These are phyloP conservation scores for Drosophila buzzatii DNA, from an alignment of 2,888 invertebrate species.

Conservation along the genomic window DNA sequence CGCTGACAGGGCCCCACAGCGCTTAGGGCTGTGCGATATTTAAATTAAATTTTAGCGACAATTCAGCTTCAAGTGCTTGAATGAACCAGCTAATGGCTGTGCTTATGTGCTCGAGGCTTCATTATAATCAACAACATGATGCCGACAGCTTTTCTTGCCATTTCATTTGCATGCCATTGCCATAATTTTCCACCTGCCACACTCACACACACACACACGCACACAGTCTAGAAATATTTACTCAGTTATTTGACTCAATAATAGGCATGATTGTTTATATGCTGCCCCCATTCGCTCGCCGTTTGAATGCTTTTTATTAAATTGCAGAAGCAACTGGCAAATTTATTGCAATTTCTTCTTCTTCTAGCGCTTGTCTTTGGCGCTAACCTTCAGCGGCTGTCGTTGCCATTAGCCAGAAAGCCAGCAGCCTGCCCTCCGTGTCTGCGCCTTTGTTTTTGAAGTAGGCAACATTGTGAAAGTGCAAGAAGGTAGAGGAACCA, in stretches of 20 bases:
- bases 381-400: slow-evolving; percentile 58
- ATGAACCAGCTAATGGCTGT: slow-evolving; percentile 27
- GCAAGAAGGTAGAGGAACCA: slow-evolving; percentile 61
- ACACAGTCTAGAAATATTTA: slow-evolving; percentile 66
- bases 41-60: slow-evolving; percentile 67
- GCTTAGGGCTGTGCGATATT: slow-evolving; percentile 37
- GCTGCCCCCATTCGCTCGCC: slow-evolving; percentile 8
- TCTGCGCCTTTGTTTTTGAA: slow-evolving; percentile 80
- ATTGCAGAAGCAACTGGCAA: slow-evolving; percentile 76
- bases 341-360: slow-evolving; percentile 73
- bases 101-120: slow-evolving; percentile 35
- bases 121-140: slow-evolving; percentile 41
- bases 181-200: slow-evolving; percentile 76
- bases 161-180: slow-evolving; percentile 84
- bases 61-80: slow-evolving; percentile 49
- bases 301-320: slow-evolving; percentile 79
- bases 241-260: slow-evolving; percentile 75
- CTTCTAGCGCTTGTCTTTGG: slow-evolving; percentile 33
- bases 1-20: slow-evolving; percentile 27
- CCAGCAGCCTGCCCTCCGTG: slow-evolving; percentile 19
- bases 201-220: slow-evolving; percentile 21
- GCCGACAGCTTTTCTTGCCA: slow-evolving; percentile 42
- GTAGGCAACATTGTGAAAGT: slow-evolving; percentile 77
- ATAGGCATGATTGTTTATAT: slow-evolving; percentile 75
- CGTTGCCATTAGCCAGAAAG: slow-evolving; percentile 68